Conservation (phyloP, 2,888 invertebrate species). For the Geotrupes spiniger region DNA sequence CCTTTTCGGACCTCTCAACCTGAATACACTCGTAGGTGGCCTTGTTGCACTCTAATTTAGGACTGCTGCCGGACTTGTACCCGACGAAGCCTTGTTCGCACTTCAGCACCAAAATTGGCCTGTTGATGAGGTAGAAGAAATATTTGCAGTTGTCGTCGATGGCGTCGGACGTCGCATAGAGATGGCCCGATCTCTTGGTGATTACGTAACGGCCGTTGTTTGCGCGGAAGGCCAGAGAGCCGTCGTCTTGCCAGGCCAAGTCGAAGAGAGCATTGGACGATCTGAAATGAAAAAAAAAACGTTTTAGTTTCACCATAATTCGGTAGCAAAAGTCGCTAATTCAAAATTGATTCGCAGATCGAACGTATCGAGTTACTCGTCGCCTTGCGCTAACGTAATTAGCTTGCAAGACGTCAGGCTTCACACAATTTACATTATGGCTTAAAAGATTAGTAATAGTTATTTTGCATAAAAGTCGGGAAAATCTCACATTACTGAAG, state of each 20-base stretch:
- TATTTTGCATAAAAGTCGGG: too few species aligned
- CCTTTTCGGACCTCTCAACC: constrained; percentile 86
- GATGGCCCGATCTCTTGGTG: constrained; percentile 91
- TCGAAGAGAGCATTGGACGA: constrained; percentile 93
- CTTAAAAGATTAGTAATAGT: too few species aligned
- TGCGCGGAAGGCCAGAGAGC: constrained; percentile 87
- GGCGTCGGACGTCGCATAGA: constrained; percentile 82
- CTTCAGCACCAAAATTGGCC: constrained; percentile 89
- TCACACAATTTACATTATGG: too few species aligned
- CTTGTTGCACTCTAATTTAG: constrained; percentile 92
- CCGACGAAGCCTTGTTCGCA: constrained; percentile 97
- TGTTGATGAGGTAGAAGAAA: constrained; percentile 90
- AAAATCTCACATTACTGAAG: too few species aligned
- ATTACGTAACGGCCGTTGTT: constrained; percentile 92
- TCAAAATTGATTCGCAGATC: too few species aligned
- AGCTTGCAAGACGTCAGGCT: too few species aligned
- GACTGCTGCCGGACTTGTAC: constrained; percentile 72
- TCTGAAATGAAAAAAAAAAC: constrained; percentile 48
- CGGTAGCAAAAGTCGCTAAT: too few species aligned
- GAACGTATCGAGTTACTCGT: too few species aligned
- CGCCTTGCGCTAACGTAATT: too few species aligned
- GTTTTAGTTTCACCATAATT: too few species aligned
- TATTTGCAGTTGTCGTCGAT: constrained; percentile 89
- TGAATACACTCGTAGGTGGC: constrained; percentile 91
- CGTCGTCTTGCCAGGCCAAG: constrained; percentile 89